Base-by-base conservation (phyloP, 2,113 vertebrate genomes). In the Lonchura striata region DNA sequence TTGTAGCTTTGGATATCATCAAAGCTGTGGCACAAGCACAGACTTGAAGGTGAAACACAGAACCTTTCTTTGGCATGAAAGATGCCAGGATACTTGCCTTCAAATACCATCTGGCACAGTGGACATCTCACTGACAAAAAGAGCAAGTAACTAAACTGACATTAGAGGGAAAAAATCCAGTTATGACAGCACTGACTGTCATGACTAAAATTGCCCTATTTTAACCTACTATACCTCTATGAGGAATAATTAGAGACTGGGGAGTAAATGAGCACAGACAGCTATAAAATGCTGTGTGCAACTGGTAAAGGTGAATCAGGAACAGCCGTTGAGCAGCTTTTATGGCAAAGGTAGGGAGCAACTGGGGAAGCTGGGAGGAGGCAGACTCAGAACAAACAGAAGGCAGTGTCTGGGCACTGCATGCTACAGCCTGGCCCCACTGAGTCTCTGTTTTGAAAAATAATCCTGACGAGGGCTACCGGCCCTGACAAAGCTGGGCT, bases 371-470 rank as follows among this genome's bases (percentile, higher is more conserved):
- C 5, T 15, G 53, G 63, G 63, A 80, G 83, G 46, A 60, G 37
- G 30, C 68, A 77, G 70, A 50, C 37, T 28, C 74, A 64, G 91
- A 77, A 15, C 87, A 78, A 89, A 81, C 42, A 92, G 57, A 78
- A 79, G 56, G 61, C 88, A 91, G 56, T 42, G 74, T 75, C 86
- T 65, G 76, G 71, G 76, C 75, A 77, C 49, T 2, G 28, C 70
- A 31, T 2, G 5, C 80, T 70, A 15, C 59, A 88, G 64, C 44
- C 76, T 92, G 86, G 92, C 83, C 86, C 91, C 83, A 47, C n/a
- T 0, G 0, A 82, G 89, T 75, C 94, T 88, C 92, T 88, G 83
- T 68, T 95, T 84, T 92, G 72, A 92, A 95, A 96, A 92, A 83
- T 75, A 91, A 95, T 71, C 77, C 86, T 84, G 60, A 82, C 0